These are phyloP conservation scores for Lutjanus argentimaculatus DNA, from an alignment of 2,797 vertebrate genomes.

Conservation along the genomic window DNA sequence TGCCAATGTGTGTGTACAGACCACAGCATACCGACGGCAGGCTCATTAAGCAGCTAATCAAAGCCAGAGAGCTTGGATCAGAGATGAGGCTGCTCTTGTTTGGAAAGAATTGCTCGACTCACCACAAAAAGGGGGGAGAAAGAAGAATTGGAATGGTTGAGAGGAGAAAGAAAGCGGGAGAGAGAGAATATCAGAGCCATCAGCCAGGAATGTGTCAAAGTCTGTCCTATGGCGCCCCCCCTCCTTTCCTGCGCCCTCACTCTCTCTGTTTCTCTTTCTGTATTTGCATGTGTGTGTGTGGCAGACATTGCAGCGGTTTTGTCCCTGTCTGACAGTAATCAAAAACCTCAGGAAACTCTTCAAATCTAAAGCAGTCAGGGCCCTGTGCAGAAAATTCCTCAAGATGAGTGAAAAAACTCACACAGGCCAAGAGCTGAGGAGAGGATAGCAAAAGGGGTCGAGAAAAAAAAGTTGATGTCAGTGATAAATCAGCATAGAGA, in stretches of 20 bases:
- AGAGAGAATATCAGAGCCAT: constrained; percentile 77
- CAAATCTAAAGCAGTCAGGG: constrained; percentile 78
- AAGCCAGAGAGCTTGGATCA: constrained; percentile 87
- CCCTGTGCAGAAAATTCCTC: constrained; percentile 75
- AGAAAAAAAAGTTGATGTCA: constrained; percentile 25
- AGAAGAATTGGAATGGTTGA: constrained; percentile 73
- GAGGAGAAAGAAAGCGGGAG: constrained; percentile 76
- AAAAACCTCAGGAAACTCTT: constrained; percentile 86
- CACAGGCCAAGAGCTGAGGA: constrained; percentile 36
- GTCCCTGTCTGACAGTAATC: constrained; percentile 85
- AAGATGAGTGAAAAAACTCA: constrained; percentile 64
- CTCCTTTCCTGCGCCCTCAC: constrained; percentile 59
- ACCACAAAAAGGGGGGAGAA: constrained; percentile 80
- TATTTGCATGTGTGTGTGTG: constrained; percentile 62
- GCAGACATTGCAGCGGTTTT: constrained; percentile 76
- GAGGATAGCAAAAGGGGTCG: constrained; percentile 24
- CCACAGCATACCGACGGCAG: constrained; percentile 85
- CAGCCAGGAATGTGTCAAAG: constrained; percentile 88
- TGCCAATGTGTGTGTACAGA: constrained; percentile 60
- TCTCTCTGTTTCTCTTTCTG: constrained; percentile 75
- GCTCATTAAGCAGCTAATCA: constrained; percentile 89
- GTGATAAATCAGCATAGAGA: constrained; percentile 62
- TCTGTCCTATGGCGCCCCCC: constrained; percentile 83
- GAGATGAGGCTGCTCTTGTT: constrained; percentile 85
- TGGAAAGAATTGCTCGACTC: constrained; percentile 87